A percentile compares a stretch with the other conserved stretches of the same genome.
These are phyloP conservation scores for Micropoecilia bifurca DNA, from an alignment of 2,797 vertebrate species.

Conservation along the genomic window DNA sequence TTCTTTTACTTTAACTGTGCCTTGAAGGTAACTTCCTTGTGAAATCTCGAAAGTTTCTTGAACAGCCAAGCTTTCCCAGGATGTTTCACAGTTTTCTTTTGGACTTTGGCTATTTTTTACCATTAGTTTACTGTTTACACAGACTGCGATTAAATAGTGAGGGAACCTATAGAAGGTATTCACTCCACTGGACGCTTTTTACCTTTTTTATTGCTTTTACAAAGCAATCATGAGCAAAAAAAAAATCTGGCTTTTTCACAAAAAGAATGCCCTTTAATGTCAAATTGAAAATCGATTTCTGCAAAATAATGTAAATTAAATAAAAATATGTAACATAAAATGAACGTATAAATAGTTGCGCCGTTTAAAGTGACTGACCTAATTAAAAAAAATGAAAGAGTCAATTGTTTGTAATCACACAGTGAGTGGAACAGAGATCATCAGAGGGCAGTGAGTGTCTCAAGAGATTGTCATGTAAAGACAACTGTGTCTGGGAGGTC, in stretches of 20 bases:
- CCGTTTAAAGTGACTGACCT: background rate
- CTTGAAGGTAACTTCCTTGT: background rate
- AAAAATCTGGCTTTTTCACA: background rate
- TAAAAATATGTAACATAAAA: background rate
- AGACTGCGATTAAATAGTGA: background rate
- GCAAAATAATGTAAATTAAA: background rate
- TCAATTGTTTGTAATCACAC: background rate
- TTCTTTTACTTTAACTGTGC: background rate
- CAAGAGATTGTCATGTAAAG: background rate
- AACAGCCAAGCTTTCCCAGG: background rate
- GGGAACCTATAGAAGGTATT: background rate
- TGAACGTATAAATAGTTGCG: background rate
- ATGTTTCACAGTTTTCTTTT: background rate
- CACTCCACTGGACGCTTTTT: background rate
- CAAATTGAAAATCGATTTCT: background rate
- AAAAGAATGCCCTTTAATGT: background rate
- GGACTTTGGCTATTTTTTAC: background rate
- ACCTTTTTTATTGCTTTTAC: background rate
- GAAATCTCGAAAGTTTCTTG: background rate
- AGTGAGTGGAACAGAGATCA: too few species aligned
- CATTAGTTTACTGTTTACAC: background rate
- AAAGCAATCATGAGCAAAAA: background rate
- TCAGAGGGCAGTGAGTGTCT: too few species aligned
- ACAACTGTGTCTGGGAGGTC: background rate
- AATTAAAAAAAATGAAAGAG: background rate